Evolutionary conservation across 2,113 vertebrate species (phyloP).

Genomic region (Panthera tigris): DNA sequence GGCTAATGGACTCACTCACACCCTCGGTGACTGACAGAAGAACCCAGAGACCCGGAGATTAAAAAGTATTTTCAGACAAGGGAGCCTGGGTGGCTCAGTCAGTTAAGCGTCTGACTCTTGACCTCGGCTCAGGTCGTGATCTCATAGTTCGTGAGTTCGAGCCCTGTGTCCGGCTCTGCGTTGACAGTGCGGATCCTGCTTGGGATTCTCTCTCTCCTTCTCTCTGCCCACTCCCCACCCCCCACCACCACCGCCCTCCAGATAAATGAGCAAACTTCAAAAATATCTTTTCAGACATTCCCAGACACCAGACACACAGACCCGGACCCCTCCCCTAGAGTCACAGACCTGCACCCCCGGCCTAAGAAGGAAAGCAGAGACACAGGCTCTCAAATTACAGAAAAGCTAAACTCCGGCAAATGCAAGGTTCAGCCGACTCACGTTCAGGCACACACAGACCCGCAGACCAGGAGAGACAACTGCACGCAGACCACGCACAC

Average conservation of each 20-base stretch:
- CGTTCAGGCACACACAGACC: background rate
- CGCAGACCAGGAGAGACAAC: background rate
- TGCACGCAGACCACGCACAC: fast-evolving
- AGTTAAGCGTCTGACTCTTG: no score
- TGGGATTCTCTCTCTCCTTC: no score
- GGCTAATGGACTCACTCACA: background rate
- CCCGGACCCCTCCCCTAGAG: background rate
- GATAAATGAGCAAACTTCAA: no score
- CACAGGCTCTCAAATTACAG: background rate
- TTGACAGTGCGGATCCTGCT: no score
- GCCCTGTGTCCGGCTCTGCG: no score
- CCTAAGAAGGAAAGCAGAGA: background rate
- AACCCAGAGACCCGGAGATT: background rate
- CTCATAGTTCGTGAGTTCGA: no score
- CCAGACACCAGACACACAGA: background rate
- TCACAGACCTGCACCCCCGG: fast-evolving
- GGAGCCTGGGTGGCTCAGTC: no score
- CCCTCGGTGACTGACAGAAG: background rate
- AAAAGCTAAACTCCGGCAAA: background rate
- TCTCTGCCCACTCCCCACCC: no score
- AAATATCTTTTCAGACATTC: background rate
- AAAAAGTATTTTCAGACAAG: no score
- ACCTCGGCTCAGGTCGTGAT: no score
- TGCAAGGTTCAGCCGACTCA: background rate
- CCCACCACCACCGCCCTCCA: no score